These are phyloP conservation scores for Caenorhabditis sp. DNA, from an alignment of 2,888 invertebrate species.

Conservation along the genomic window DNA sequence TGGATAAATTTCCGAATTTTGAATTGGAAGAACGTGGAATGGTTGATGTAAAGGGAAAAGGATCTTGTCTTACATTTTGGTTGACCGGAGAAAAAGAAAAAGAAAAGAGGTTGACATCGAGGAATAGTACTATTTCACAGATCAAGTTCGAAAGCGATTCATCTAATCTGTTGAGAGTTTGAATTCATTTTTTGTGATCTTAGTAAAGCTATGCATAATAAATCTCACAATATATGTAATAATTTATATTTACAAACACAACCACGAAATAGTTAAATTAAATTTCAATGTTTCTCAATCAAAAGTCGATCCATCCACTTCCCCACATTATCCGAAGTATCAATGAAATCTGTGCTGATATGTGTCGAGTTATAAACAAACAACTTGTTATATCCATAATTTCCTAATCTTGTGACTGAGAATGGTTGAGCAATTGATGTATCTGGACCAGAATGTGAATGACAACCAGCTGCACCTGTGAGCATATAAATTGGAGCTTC, in stretches of 20 bases:
- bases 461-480: conserved; percentile 47
- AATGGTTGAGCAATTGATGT: conserved; percentile 23
- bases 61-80: conserved; percentile 50
- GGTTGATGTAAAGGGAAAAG: conserved; percentile 54
- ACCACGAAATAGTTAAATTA: too few relatives aligned
- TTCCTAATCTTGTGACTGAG: conserved; percentile 23
- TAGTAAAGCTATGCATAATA: too few relatives aligned
- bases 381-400: conserved; percentile 42
- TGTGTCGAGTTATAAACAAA: conserved; percentile 31
- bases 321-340: conserved; percentile 19
- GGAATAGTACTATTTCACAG: conserved; percentile 26
- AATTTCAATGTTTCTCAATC: conserved; percentile 15
- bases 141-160: conserved; percentile 25
- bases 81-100: conserved; percentile 38
- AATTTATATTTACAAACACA: too few relatives aligned
- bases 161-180: not conserved
- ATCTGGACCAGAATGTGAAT: conserved; percentile 23
- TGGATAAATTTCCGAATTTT: conserved; percentile 40
- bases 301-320: conserved; percentile 20
- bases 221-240: too few relatives aligned
- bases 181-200: not conserved
- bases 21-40: conserved; percentile 49
- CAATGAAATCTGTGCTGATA: conserved; percentile 36
- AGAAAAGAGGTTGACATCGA: conserved; percentile 13
- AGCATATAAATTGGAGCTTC: conserved; percentile 46